Evolutionary conservation across 1,140 invertebrate species (phyloP), one percentile per base, ranked within the genome.

Genomic region (Aphidius gifuensis): DNA sequence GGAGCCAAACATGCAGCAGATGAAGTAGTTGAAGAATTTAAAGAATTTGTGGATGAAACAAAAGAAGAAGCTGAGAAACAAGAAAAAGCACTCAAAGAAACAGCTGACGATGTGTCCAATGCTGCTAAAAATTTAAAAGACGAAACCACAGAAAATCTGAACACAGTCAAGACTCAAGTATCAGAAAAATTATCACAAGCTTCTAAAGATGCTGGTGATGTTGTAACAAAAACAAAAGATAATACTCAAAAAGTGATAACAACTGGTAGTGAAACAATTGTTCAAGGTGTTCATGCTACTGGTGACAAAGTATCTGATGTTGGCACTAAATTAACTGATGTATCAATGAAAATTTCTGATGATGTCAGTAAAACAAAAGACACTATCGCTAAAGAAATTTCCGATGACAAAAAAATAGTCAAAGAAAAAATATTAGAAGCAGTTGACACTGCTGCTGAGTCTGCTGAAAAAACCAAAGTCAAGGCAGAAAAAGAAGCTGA

Each of bases 11-110:
- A 72, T 44, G 44, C 68, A 9, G 64, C 66, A 50, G 61, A 69
- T 21, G 68, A 74, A 46, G 70, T 69, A 11, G 59, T 64, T 32
- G 70, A 71, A 32, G 71, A 70, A 11, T 62, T 69, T 2, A 62
- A 63, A 32, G 65, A 66, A 50, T 40, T 65, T 8, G 58, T 56
- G 16, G 61, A 69, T 11, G 53, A 64, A 3, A 66, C 64, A 9
- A 58, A 51, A 47, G 47, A 58, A 58, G 67, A 68, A 49, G 67
- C 58, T 21, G 42, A 8, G 2, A 44, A 62, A 48, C 46, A 64
- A 42, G 61, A 61, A 11, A 51, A 64, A 55, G 60, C 62, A 9
- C 46, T 50, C 0, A 51, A 64, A 23, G 53, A 50, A 58, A 51
- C 60, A 4, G 38, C 47, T 11, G 56, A 65, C 16, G 38, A 23